Base-by-base conservation (phyloP, 35 echinoderm and acorn worm species). In the Holothuria glaberrima region DNA sequence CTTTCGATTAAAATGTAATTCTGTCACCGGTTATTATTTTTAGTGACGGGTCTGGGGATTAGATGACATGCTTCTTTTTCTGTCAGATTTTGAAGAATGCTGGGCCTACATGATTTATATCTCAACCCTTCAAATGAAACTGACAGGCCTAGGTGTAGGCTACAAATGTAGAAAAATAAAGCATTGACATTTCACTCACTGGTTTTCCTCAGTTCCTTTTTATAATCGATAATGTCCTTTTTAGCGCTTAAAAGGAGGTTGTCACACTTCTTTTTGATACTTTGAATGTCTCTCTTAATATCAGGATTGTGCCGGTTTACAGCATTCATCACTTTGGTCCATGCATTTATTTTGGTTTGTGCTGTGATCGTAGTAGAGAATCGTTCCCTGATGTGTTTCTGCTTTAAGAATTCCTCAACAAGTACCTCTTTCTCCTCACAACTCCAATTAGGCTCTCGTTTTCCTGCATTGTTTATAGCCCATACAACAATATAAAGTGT, bases 381-480 rank as follows among this genome's bases (percentile, higher is more conserved):
- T 69, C 66, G 9, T 25, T 19, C 24, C 17, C 66, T 33, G 66
- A 69, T 69, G 16, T 69, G 66, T 69, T 69, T 69, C 24, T 69
- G 66, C 24, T 25, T 69, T 21, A 69, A 29, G 17, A 69, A 26
- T 69, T 69, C 66, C 66, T 69, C 66, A 69, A 26, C 66, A 69
- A 69, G 64, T 17, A 69, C 66, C 66, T n/a, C 66, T 69, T 69
- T 69, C 66, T 69, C 66, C 66, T 69, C 66, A 25, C 66, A 69
- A 69, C 66, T 69, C 66, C 66, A 69, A 69, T 69, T n/a, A 6
- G 66, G 66, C 21, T 22, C 66, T 69, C 66, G 25, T 27, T 27
- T 69, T 69, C 22, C 66, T 69, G 66, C n/a, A 20, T 6, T 69
- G 4, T 68, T 68, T 27, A 69, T 2, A 69, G 66, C 66, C 66